phyloP scores from a whole-genome alignment of 2,113 vertebrate genomes.

The human (Homo sapiens) region DNA sequence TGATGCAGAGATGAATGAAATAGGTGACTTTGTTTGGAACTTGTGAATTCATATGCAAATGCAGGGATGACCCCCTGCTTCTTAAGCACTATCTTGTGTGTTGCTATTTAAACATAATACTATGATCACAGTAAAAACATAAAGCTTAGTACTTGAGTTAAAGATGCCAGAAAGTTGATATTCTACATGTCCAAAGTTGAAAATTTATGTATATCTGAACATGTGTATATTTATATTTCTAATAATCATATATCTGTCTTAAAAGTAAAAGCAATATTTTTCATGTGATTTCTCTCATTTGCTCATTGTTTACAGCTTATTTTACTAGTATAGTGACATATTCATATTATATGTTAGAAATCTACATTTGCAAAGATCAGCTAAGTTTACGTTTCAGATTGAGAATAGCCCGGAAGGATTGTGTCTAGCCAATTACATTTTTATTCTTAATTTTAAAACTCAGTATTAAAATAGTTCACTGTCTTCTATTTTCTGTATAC shows the following conservation, averaged over 20 bases:
- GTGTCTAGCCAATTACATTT: background rate
- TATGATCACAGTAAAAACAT: background rate
- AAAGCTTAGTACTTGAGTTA: background rate
- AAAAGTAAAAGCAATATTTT: background rate
- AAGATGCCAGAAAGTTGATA: background rate
- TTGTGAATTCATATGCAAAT: background rate
- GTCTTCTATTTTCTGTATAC: background rate
- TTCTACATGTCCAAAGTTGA: background rate
- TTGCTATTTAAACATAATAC: background rate
- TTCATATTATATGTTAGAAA: background rate
- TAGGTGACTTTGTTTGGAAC: background rate
- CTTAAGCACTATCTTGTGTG: background rate
- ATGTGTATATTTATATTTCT: background rate
- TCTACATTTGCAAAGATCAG: background rate
- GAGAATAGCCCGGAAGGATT: background rate
- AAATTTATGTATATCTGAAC: background rate
- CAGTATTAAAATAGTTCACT: background rate
- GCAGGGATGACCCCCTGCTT: background rate
- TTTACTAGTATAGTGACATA: background rate
- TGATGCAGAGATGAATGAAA: background rate
- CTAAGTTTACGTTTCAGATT: background rate
- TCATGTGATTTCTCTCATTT: background rate
- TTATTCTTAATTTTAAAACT: background rate
- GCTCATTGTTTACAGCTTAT: background rate
- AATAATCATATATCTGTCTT: background rate